phyloP scores from a whole-genome alignment of 2,797 vertebrate species.

The Parauchenoglanis ngamensis region DNA sequence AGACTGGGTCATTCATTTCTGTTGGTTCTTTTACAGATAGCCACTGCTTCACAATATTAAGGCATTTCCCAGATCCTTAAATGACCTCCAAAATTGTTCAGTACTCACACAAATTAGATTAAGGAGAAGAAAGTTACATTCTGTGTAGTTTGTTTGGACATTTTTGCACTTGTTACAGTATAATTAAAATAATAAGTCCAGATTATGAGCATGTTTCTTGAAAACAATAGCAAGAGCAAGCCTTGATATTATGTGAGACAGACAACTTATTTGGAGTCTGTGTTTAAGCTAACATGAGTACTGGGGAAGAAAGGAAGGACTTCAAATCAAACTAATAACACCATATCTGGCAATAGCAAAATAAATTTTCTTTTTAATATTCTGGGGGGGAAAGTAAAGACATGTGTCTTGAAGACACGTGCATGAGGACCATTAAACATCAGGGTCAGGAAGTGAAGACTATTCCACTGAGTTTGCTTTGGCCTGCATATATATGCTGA shows the following conservation, averaged over 20 bases:
- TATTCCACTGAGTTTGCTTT: not conserved
- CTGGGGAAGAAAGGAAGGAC: not conserved
- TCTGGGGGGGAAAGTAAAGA: not conserved
- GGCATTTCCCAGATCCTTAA: not conserved
- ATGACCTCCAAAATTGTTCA: not conserved
- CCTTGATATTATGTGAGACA: not conserved
- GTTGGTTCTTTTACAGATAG: slow-evolving; percentile 20
- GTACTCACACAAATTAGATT: not conserved
- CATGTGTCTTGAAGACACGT: not conserved
- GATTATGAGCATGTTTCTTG: not conserved
- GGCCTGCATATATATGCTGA: not conserved
- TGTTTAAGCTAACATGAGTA: not conserved
- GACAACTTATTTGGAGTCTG: not conserved
- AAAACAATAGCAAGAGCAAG: not conserved
- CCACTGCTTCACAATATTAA: slow-evolving; percentile 3
- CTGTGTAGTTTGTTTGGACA: not conserved
- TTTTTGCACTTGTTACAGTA: not conserved
- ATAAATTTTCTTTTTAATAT: not conserved
- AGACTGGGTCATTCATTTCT: not conserved
- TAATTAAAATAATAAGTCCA: not conserved
- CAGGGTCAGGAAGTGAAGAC: not conserved
- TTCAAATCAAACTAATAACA: not conserved
- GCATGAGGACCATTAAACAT: not conserved
- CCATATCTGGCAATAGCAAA: not conserved
- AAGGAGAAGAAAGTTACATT: not conserved